phyloP scores from a whole-genome alignment of 2,888 invertebrate species.

The Zygaena filipendulae region DNA sequence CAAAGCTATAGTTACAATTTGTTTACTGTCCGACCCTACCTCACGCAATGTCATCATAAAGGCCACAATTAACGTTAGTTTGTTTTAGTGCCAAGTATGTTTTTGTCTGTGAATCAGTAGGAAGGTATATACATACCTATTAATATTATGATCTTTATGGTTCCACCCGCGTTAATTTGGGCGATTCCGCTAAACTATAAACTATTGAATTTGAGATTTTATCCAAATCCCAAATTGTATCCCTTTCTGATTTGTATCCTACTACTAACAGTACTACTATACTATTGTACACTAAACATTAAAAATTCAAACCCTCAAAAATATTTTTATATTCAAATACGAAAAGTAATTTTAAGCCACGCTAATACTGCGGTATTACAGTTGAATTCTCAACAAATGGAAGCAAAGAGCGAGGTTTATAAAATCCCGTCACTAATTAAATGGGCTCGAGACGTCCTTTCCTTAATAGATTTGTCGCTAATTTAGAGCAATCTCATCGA shows the following conservation, averaged over 20 bases:
- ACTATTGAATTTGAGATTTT: too few species aligned
- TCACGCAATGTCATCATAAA: slow-evolving; percentile 60
- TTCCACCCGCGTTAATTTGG: too few species aligned
- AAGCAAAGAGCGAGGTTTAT: slow-evolving; percentile 53
- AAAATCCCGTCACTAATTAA: slow-evolving; percentile 65
- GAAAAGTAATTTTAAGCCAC: slow-evolving; percentile 55
- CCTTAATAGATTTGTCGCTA: slow-evolving; percentile 63
- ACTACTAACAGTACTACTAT: too few species aligned
- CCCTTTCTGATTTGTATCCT: too few species aligned
- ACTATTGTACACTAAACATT: too few species aligned
- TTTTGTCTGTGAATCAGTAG: slow-evolving; percentile 56
- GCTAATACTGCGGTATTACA: slow-evolving; percentile 48
- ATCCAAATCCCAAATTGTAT: too few species aligned
- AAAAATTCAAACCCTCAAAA: too few species aligned
- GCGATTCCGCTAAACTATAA: too few species aligned
- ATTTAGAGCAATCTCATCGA: too few species aligned
- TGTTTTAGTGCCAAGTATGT: slow-evolving; percentile 45
- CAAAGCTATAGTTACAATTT: slow-evolving; percentile 37
- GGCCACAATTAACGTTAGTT: slow-evolving; percentile 53
- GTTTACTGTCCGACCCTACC: slow-evolving; percentile 39
- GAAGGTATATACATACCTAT: slow-evolving; percentile 14
- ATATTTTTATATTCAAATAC: too few species aligned
- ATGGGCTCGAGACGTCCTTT: slow-evolving; percentile 52
- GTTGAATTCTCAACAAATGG: slow-evolving; percentile 47
- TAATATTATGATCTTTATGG: too few species aligned